These are phyloP conservation scores for Julus scandinavius DNA, from an alignment of 2,888 invertebrate species.

Conservation along the genomic window DNA sequence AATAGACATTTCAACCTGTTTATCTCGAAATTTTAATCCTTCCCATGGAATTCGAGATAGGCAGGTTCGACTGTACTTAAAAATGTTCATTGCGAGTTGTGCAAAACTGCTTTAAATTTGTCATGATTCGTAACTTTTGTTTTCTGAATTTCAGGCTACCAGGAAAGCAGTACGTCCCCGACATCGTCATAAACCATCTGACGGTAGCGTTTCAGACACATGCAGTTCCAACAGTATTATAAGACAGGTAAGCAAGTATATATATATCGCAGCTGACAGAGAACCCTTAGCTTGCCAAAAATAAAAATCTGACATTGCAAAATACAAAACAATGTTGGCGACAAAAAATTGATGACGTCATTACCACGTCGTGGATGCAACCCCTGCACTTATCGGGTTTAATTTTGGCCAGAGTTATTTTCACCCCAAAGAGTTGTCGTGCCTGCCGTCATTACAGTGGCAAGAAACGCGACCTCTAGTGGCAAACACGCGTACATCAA, in stretches of 20 bases:
- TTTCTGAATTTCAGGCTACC: slow-evolving; percentile 19
- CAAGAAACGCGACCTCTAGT: neutral
- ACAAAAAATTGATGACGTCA: neutral
- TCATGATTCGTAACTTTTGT: no score
- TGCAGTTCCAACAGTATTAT: slow-evolving; percentile 30
- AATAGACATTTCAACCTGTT: no score
- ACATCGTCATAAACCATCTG: slow-evolving; percentile 6
- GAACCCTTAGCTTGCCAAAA: neutral
- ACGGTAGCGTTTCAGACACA: slow-evolving; percentile 12
- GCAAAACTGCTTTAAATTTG: no score
- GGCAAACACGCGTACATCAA: neutral
- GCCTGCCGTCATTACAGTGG: neutral
- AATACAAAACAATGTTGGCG: neutral
- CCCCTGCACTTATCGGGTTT: slow-evolving; percentile 9
- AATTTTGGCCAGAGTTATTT: slow-evolving; percentile 34
- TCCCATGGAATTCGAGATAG: no score
- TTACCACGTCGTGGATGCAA: neutral
- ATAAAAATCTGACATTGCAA: neutral
- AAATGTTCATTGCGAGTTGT: no score
- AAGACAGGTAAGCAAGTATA: slow-evolving; percentile 17
- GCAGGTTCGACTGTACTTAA: no score
- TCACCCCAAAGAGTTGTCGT: slow-evolving; percentile 30
- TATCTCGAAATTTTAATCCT: no score
- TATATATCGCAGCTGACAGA: neutral
- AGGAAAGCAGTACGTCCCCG: slow-evolving; percentile 13